A percentile compares a stretch with the other conserved stretches of the same genome.
Conservation (phyloP, 2,888 invertebrate genomes). For the Aphelenchoides bicaudatus region DNA sequence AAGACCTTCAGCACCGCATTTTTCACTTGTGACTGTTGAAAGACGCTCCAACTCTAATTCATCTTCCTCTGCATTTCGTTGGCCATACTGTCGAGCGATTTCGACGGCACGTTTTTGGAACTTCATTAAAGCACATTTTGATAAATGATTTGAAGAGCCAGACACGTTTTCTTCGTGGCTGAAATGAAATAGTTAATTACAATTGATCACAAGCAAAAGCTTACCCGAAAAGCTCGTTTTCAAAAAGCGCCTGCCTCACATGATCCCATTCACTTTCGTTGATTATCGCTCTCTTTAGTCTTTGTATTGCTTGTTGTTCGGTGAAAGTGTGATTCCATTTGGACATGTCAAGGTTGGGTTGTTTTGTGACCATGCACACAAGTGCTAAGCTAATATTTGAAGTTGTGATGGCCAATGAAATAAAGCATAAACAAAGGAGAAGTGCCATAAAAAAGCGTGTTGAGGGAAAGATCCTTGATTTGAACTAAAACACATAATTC, state of each 20-base stretch:
- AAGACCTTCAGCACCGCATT: slow-evolving; percentile 41
- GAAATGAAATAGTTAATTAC: too few species aligned
- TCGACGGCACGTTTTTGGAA: slow-evolving; percentile 35
- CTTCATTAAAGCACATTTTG: slow-evolving; percentile 28
- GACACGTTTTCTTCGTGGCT: too few species aligned
- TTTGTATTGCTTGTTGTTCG: slow-evolving; percentile 11
- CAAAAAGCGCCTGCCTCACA: too few species aligned
- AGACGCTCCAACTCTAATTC: slow-evolving; percentile 17
- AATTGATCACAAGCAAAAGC: too few species aligned
- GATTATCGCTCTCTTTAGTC: too few species aligned
- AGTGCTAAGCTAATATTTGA: slow-evolving; percentile 11
- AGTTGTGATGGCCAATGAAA: slow-evolving; percentile 37
- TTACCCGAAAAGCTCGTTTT: too few species aligned
- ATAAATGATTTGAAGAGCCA: slow-evolving; percentile 9
- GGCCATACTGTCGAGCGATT: slow-evolving; percentile 19
- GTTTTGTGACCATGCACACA: not conserved
- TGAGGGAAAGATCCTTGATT: slow-evolving; percentile 40
- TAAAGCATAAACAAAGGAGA: slow-evolving; percentile 50
- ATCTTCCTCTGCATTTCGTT: slow-evolving; percentile 21
- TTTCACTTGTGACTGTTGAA: slow-evolving; percentile 38
- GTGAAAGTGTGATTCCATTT: slow-evolving; percentile 10
- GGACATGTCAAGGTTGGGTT: slow-evolving; percentile 8
- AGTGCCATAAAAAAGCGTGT: slow-evolving; percentile 46
- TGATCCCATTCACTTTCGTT: too few species aligned
- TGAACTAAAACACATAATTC: too few species aligned